These are phyloP conservation scores for Agrotis clavis DNA, from an alignment of 2,888 invertebrate genomes.

Conservation along the genomic window DNA sequence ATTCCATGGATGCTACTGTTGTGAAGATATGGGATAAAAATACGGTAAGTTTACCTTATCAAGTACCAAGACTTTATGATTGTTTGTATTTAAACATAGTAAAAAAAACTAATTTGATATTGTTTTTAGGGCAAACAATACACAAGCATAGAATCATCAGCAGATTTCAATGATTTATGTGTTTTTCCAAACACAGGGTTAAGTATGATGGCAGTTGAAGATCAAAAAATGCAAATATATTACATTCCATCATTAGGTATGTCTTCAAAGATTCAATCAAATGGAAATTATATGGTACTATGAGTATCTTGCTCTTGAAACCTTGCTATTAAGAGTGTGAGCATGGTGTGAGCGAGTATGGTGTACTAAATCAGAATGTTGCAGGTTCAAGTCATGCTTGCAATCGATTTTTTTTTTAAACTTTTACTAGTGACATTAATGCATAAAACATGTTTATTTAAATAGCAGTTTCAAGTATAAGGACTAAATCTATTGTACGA, in stretches of 20 bases:
- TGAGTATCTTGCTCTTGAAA: no score
- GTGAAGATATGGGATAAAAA: slow-evolving; percentile 98
- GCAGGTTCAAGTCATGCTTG: no score
- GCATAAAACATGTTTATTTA: no score
- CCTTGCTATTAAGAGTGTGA: no score
- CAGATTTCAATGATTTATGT: slow-evolving; percentile 97
- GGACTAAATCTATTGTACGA: no score
- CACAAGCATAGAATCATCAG: slow-evolving; percentile 97
- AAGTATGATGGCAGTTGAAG: slow-evolving; percentile 98
- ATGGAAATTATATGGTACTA: background rate
- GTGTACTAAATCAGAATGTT: no score
- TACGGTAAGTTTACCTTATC: slow-evolving; percentile 90
- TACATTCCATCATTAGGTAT: slow-evolving; percentile 96
- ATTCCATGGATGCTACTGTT: slow-evolving; percentile 97
- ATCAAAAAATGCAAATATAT: slow-evolving; percentile 97
- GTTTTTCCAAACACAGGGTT: slow-evolving; percentile 97
- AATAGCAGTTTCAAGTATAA: no score
- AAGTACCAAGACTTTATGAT: background rate
- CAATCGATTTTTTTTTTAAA: no score
- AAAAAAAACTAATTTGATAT: background rate
- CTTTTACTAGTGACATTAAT: no score
- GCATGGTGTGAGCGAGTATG: no score
- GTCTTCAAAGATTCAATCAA: background rate
- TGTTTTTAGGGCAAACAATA: slow-evolving; percentile 96
- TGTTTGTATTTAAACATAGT: slow-evolving; percentile 6